Evolutionary conservation across 2,113 vertebrate species (phyloP), one percentile per base, ranked within the genome.

Genomic region (Accipiter virgatus): DNA sequence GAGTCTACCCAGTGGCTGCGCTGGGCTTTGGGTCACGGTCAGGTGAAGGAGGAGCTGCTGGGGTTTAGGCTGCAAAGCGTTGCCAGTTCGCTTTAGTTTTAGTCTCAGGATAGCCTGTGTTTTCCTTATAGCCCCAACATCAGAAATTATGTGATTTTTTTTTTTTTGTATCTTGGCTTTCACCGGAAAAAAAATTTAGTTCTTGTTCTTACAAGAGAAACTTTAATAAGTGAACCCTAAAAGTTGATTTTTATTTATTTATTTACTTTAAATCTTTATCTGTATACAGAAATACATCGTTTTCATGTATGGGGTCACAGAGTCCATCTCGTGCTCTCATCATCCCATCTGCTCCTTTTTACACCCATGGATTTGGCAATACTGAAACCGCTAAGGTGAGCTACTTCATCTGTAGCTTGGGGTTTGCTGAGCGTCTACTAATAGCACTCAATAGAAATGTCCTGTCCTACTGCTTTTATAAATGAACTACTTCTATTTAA

Each of bases 401-500:
- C 8, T 25, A 61, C 13, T 72, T 95, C 71, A 70, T 87, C 74
- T 53, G 23, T n/a, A 81, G 16, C 29, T 58, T 82, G 47, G 72
- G 59, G 25, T 84, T 95, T 96, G 67, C 74, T 59, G 43, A 56
- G 67, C 56, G 22, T 66, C 81, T 85, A 2, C 29, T 81, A 58
- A 68, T 6, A 88, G 42, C 1, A 0, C 50, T 92, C 74, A 27
- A 20, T 20, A 93, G 88, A 93, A 95, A 77, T 68, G 34, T 78
- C 91, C 38, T 79, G 18, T 75, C 68, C 78, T 70, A 58, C 89
- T 90, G 83, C 84, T 86, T 93, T 90, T 93, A 67, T 38, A 95
- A 95, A 95, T 77, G 67, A 75, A 81, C 84, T 66, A 66, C 40
- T 92, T 86, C 58, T 90, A 63, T 83, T 91, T 91, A 87, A 90